Evolutionary conservation across 2,888 invertebrate genomes (phyloP), one percentile per base, ranked within the genome.

Genomic region (Macaria liturata): DNA sequence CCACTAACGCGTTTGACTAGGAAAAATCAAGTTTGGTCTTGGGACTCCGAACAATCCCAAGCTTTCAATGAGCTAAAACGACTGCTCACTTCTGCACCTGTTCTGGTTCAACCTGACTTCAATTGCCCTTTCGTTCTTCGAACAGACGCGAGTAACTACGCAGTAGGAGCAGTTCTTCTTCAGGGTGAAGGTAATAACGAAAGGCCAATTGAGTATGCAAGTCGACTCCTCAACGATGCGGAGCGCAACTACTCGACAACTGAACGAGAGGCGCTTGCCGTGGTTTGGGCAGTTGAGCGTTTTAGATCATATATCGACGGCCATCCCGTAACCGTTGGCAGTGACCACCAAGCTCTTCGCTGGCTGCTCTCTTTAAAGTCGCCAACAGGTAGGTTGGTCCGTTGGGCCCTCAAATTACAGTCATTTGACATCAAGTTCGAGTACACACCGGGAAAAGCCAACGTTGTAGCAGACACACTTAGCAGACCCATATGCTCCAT

Each of bases 91-190:
- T 50, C 66, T 0, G 59, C 68, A 0, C 74, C 70, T 5, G 46
- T 72, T 0, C 46, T 72, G 3, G 9, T 9, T 1, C 69, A 70
- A 65, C 61, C 65, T 4, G 63, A 67, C 45, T 6, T 32, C 0
- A 56, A 42, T 0, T 37, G 55, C 8, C 68, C 69, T 0, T 71
- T 58, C 32, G 54, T 39, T 0, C 58, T 71, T 1, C 63, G 71
- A 61, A 74, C 77, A 0, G 75, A 78, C 39, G 66, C 74, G 0
- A 77, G 76, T 54, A 54, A 52, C 8, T 78, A 76, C 34, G 75
- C 75, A 3, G 40, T 72, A 0, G 69, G 70, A 30, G 70, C 71
- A 40, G 68, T 62, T 57, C 49, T 73, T 44, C 50, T 74, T 44
- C 63, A 69, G 70, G 76, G 65, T n/a, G 71, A 71, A 66, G 59